Conservation (phyloP, 2,113 vertebrate species). For the Tupaia tana region DNA sequence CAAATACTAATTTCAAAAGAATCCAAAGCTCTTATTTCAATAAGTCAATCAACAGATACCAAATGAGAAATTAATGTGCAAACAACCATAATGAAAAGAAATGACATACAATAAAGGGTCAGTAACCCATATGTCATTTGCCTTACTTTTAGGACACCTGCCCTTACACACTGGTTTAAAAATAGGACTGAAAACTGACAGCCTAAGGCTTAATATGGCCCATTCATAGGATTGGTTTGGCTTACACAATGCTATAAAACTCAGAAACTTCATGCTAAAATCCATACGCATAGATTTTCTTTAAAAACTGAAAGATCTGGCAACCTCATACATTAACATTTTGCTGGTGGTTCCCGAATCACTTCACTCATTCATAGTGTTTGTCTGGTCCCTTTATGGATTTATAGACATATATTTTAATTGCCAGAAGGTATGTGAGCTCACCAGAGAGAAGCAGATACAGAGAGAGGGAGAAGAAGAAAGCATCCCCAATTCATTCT, state of each 20-base stretch:
- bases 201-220: neutral
- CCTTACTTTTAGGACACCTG: neutral
- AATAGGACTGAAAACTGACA: neutral
- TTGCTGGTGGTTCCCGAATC: neutral
- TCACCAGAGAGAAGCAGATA: too few relatives aligned
- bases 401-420: too few relatives aligned
- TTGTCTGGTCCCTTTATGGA: neutral
- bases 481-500: too few relatives aligned
- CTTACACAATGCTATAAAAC: slow-evolving; percentile 31
- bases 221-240: slow-evolving; percentile 39
- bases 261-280: slow-evolving; percentile 36
- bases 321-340: neutral
- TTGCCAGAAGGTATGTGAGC: too few relatives aligned
- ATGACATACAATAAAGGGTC: neutral
- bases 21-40: neutral
- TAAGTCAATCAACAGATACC: neutral
- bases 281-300: slow-evolving; percentile 9
- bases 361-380: neutral
- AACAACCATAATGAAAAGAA: neutral
- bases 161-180: neutral
- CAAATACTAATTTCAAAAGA: neutral
- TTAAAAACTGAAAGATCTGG: slow-evolving; percentile 10
- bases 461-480: too few relatives aligned
- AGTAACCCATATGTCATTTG: neutral
- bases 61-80: neutral